These are phyloP conservation scores for Danionella dracula DNA, from an alignment of 2,797 vertebrate genomes.

Conservation along the genomic window DNA sequence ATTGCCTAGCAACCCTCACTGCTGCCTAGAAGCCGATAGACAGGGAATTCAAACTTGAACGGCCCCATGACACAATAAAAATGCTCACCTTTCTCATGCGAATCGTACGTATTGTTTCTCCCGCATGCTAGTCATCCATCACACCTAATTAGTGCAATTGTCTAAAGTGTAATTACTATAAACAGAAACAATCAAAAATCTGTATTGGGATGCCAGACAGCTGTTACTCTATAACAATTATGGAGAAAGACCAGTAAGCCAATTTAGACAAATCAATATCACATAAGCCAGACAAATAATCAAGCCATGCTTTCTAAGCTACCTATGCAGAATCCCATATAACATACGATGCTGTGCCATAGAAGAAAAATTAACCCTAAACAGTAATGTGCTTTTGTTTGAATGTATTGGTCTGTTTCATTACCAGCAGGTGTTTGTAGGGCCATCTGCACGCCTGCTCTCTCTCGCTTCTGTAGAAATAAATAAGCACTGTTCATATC, in stretches of 20 bases:
- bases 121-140: neutral
- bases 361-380: neutral
- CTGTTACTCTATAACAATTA: constrained; percentile 16
- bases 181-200: neutral
- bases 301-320: neutral
- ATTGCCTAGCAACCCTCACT: constrained; percentile 32
- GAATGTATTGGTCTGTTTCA: constrained; percentile 15
- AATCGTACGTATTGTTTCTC: neutral
- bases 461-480: constrained; percentile 14
- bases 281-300: neutral
- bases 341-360: neutral
- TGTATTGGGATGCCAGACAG: neutral
- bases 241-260: neutral
- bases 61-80: constrained; percentile 16
- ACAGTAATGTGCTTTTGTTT: constrained; percentile 10
- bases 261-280: constrained; percentile 25
- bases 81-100: constrained; percentile 6
- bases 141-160: neutral
- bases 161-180: neutral
- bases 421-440: constrained; percentile 22
- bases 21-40: constrained; percentile 20
- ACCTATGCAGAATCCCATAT: neutral
- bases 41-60: constrained; percentile 19
- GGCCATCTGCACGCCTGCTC: constrained; percentile 27
- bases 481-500: constrained; percentile 27